These are phyloP conservation scores for Kryptolebias ocellatus DNA, from an alignment of 2,797 vertebrate species.

Conservation along the genomic window DNA sequence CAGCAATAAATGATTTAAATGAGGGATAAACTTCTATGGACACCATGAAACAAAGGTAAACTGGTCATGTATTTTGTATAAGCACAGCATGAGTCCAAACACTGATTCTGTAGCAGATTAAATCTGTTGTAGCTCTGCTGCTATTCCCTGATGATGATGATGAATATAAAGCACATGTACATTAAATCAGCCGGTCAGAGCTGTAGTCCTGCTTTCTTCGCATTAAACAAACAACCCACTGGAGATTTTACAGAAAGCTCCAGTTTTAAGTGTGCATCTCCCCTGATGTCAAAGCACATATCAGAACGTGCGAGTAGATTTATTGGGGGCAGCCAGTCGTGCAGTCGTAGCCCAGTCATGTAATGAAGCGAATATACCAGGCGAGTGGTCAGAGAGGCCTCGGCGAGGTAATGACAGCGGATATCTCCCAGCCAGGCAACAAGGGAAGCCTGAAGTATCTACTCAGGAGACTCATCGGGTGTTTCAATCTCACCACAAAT, in stretches of 20 bases:
- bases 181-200: slow-evolving; percentile 12
- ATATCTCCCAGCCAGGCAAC: slow-evolving; percentile 54
- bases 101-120: background rate
- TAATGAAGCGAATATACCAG: slow-evolving; percentile 79
- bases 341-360: slow-evolving; percentile 60
- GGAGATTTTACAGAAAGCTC: slow-evolving; percentile 56
- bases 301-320: slow-evolving; percentile 77
- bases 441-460: slow-evolving; percentile 79
- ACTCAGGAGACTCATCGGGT: slow-evolving; percentile 78
- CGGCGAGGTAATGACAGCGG: slow-evolving; percentile 78
- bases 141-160: slow-evolving; percentile 3
- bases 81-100: background rate
- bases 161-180: background rate
- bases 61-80: background rate
- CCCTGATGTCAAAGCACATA: slow-evolving; percentile 60
- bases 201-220: slow-evolving; percentile 24
- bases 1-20: no score
- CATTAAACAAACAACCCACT: slow-evolving; percentile 39
- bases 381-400: slow-evolving; percentile 77
- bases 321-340: slow-evolving; percentile 72
- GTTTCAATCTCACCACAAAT: slow-evolving; percentile 84
- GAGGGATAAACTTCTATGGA: no score
- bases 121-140: background rate
- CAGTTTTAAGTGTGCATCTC: slow-evolving; percentile 57
- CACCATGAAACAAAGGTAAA: background rate